Base-by-base conservation (phyloP, 23 tunicate genomes). In the Halocynthia roretzi region DNA sequence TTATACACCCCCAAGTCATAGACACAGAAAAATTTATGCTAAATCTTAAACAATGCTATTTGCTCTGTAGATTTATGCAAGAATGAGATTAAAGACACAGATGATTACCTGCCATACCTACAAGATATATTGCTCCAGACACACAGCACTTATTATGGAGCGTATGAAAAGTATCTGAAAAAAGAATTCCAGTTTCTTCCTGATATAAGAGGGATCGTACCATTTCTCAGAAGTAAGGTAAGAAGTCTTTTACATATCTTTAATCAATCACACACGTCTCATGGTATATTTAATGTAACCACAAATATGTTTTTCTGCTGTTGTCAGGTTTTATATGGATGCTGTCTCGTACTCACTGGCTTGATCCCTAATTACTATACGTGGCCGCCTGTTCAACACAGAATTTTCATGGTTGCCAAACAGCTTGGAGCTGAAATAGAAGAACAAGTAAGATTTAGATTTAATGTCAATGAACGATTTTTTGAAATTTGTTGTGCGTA, bases 211-310 rank as follows among this genome's bases (percentile, higher is more conserved):
- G 97, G 87, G 9, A 84, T 90, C 62, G 79, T 90, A 7, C 97
- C 97, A 10, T 90, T 90, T 53, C 57, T 90, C 0, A 70, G 97
- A 64, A 90, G 97, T 84, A 81, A 85, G 80, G 92, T 86, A 9
- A 10, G 75, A 31, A 8, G 7, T 31, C 44, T 31, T 31, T 31
- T 31, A 31, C 44, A 31, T 31, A 31, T 31, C 44, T 31, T 31
- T 31, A 31, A 31, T 31, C 44, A 31, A 31, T 31, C 44, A 31
- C 44, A 31, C 44, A 31, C 44, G 44, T 31, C 44, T 31, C 44
- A 31, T 31, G 44, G 44, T 31, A 31, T 4, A 31, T 31, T 31
- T 31, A 31, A 4, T 31, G 44, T 31, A 31, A 31, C 44, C 44
- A 31, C 44, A 31, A 31, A 31, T 31, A 31, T 31, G 44, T 71